phyloP scores from a whole-genome alignment of 2,113 vertebrate species.

The Camelus dromedarius region DNA sequence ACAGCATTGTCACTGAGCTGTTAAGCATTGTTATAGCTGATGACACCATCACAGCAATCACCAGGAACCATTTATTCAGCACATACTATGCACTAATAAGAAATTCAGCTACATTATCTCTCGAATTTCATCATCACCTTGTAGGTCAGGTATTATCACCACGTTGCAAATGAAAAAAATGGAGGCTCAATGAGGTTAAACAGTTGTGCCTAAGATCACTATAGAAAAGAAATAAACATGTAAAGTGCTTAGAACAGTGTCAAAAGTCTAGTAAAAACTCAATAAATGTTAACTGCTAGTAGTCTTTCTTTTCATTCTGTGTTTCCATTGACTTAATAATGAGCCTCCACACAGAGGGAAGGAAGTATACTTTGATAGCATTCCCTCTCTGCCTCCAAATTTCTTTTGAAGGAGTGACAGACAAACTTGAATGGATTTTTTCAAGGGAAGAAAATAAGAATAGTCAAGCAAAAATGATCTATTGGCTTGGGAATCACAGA shows the following conservation, averaged over 20 bases:
- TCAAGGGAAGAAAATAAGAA: constrained; percentile 24
- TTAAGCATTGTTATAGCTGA: background rate
- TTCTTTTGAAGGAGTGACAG: constrained; percentile 11
- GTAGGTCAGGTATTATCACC: background rate
- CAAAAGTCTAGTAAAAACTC: background rate
- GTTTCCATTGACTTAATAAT: constrained; percentile 40
- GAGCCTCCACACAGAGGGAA: background rate
- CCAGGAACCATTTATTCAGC: background rate
- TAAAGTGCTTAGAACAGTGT: background rate
- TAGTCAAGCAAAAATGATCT: background rate
- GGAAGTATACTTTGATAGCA: background rate
- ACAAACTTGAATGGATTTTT: background rate
- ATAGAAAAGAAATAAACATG: background rate
- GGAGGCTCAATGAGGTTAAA: background rate
- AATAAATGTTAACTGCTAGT: background rate
- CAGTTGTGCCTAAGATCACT: background rate
- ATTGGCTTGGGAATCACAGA: background rate
- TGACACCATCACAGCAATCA: background rate
- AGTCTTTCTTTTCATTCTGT: background rate
- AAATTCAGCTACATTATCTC: background rate
- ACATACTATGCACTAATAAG: background rate
- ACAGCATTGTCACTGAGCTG: background rate
- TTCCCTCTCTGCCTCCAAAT: background rate
- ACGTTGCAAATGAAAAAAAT: constrained; percentile 36
- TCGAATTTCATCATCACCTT: background rate